phyloP scores from a whole-genome alignment of 2,797 vertebrate species.

The Erpetoichthys calabaricus region DNA sequence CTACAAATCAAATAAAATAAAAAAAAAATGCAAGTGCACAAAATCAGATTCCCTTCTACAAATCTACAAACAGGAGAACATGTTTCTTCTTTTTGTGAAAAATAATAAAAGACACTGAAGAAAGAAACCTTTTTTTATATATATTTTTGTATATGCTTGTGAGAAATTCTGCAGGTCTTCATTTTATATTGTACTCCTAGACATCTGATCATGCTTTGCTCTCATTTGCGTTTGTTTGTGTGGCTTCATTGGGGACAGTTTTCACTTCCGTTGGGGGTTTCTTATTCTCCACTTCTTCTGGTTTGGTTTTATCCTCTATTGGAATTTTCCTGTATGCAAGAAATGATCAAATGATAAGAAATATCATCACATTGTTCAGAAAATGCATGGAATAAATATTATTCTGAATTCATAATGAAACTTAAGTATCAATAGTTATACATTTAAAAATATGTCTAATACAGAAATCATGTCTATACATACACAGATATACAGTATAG shows the following conservation, averaged over 20 bases:
- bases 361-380: no score
- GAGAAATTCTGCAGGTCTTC: slow-evolving; percentile 38
- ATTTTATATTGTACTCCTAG: slow-evolving; percentile 47
- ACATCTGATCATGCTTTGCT: slow-evolving; percentile 79
- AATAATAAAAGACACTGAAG: slow-evolving; percentile 87
- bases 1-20: slow-evolving; percentile 16
- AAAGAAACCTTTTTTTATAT: slow-evolving; percentile 53
- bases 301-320: slow-evolving; percentile 61
- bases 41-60: slow-evolving; percentile 56
- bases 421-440: neutral
- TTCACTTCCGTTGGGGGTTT: slow-evolving; percentile 58
- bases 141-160: slow-evolving; percentile 22
- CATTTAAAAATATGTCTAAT: neutral
- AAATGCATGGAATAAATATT: neutral
- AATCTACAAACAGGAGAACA: slow-evolving; percentile 33
- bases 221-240: slow-evolving; percentile 68
- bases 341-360: slow-evolving; percentile 14
- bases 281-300: slow-evolving; percentile 59
- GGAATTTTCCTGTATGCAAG: slow-evolving; percentile 58
- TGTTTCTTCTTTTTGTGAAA: slow-evolving; percentile 36
- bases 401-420: neutral
- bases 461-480: neutral
- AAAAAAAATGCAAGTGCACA: slow-evolving; percentile 51
- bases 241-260: slow-evolving; percentile 72
- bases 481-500: no score